Evolutionary conservation across 2,113 vertebrate genomes (phyloP).

Genomic region (Romanogobio albipinnatus): DNA sequence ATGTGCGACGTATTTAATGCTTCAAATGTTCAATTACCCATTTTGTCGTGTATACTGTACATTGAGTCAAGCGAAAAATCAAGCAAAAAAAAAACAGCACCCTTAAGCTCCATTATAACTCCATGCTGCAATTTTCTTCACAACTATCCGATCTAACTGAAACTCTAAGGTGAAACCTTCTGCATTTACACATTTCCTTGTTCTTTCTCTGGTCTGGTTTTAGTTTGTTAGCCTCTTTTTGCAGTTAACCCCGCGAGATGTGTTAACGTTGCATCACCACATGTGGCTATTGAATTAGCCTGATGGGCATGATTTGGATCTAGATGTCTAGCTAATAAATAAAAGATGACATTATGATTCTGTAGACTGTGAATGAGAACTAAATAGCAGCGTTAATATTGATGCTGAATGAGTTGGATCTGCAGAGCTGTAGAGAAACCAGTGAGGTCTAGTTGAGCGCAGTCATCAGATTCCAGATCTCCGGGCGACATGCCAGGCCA

Average conservation of each 20-base stretch:
- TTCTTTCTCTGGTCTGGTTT: not conserved
- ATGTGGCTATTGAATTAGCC: conserved; percentile 1
- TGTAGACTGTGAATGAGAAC: not conserved
- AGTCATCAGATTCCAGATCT: conserved; percentile 51
- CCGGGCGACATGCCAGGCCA: conserved; percentile 47
- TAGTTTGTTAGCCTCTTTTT: not conserved
- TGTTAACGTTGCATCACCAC: not conserved
- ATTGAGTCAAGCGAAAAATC: not conserved
- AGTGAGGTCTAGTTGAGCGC: conserved; percentile 45
- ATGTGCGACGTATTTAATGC: not conserved
- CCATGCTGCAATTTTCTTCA: not conserved
- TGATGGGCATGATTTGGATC: not conserved
- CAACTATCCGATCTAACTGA: not conserved
- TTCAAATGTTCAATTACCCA: not conserved
- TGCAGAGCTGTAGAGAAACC: conserved; percentile 46
- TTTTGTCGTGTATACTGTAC: not conserved
- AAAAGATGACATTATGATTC: not conserved
- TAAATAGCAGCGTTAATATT: not conserved
- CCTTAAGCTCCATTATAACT: not conserved
- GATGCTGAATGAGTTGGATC: conserved; percentile 11
- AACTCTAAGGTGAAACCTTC: not conserved
- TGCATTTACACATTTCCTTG: not conserved
- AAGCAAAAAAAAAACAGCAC: not conserved
- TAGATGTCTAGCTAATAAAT: not conserved
- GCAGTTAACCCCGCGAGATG: not conserved